These are phyloP conservation scores for Trachythela sp. DNA, from an alignment of 64 coral and sea anemone species.

Conservation along the genomic window DNA sequence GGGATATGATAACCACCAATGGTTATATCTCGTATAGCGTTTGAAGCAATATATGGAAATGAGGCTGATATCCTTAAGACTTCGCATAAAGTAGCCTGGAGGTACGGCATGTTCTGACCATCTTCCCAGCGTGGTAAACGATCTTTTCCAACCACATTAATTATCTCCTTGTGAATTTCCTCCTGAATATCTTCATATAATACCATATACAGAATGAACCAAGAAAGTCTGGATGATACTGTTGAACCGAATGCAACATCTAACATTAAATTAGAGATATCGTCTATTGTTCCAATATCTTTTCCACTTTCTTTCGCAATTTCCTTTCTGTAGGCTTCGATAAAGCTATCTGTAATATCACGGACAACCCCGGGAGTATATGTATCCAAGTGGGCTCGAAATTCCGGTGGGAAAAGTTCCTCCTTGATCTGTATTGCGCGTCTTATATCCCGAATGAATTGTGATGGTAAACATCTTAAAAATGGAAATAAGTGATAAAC, in stretches of 20 bases:
- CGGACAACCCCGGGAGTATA: conserved; percentile 31
- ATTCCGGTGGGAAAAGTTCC: neutral
- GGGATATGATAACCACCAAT: neutral
- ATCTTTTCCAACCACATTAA: conserved; percentile 35
- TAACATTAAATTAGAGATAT: conserved; percentile 13
- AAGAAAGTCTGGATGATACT: conserved; percentile 6
- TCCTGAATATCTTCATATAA: conserved; percentile 48
- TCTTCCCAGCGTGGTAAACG: conserved; percentile 20
- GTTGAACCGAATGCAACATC: conserved; percentile 44
- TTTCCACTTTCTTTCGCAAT: conserved; percentile 11
- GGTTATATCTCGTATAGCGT: neutral
- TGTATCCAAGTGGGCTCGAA: conserved; percentile 16
- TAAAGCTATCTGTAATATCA: conserved; percentile 37
- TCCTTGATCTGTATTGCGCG: conserved; percentile 1
- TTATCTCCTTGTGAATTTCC: conserved; percentile 42
- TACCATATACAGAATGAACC: conserved; percentile 42
- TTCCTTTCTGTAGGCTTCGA: conserved; percentile 6
- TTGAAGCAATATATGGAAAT: neutral
- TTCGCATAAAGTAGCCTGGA: conserved; percentile 60
- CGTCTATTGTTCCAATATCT: conserved; percentile 24
- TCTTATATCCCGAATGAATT: neutral
- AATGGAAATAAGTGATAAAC: neutral
- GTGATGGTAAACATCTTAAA: conserved; percentile 20
- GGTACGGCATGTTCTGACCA: conserved; percentile 38
- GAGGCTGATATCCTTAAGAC: neutral